Evolutionary conservation across 2,113 vertebrate genomes (phyloP), one percentile per base, ranked within the genome.

Genomic region (Neotragus pygmaeus): DNA sequence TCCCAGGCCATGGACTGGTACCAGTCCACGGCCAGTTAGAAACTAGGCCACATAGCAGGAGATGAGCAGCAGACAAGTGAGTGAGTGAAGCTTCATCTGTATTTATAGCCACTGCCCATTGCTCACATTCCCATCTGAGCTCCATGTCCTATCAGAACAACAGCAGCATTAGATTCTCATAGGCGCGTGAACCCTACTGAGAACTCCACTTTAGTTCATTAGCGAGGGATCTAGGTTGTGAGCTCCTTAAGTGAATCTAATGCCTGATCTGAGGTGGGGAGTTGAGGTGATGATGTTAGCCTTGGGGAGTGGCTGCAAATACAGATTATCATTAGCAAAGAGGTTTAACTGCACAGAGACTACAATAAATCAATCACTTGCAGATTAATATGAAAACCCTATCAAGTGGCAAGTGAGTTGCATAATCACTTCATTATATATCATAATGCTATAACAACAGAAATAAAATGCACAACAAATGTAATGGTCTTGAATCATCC

Each of bases 111-210:
- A 27, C 39, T 75, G 5, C 39, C 12, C 39, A 7, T 43, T 27
- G 70, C 23, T 75, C 70, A 43, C 39, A 75, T 75, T 43, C 11
- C 70, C 12, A 43, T 43, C 70, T 15, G 23, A 43, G 39, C 39
- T 27, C 70, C 70, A 2, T 6, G 12, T 15, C 70, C 70, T 75
- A 27, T 75, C 70, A 75, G 39, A 75, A 43, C 70, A 75, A 14
- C 39, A 75, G 70, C 23, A 43, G 70, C 39, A 1, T 43, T 27
- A 43, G 70, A 27, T 75, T 27, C 39, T 43, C 39, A 14, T 15
- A 14, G 36, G 1, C 1, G 1, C 0, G 0, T 13, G 70, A 75
- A 43, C 11, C 36, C 70, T 75, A 14, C 39, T 43, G 70, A 23
- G 36, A 73, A 73, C 21, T 39, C n/a, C 21, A 23, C 11, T 73